Evolutionary conservation across 2,797 vertebrate genomes (phyloP).

Genomic region (Eulemur albifrons): DNA sequence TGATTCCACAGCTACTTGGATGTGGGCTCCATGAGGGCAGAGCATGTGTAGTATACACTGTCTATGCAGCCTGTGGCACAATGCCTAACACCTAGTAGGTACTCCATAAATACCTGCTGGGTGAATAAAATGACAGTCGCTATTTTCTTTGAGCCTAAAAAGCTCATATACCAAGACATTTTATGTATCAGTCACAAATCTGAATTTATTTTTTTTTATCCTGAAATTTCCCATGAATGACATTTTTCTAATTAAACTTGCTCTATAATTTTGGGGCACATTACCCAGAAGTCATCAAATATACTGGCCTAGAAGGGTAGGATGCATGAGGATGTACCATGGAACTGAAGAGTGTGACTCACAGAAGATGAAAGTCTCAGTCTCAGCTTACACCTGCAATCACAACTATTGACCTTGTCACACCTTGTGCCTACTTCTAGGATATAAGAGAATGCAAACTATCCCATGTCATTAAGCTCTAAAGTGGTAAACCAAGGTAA

Average conservation of each 20-base stretch:
- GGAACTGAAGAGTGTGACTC: background rate
- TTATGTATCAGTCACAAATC: background rate
- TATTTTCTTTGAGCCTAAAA: background rate
- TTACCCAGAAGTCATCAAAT: background rate
- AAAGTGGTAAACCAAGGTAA: background rate
- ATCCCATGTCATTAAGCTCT: background rate
- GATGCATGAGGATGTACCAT: background rate
- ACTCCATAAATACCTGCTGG: background rate
- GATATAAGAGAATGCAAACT: background rate
- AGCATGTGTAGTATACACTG: background rate
- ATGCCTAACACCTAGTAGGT: background rate
- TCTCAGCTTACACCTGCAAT: background rate
- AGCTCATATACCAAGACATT: background rate
- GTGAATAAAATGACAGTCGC: background rate
- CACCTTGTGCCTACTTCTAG: background rate
- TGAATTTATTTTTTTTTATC: background rate
- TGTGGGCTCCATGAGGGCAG: background rate
- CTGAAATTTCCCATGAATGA: background rate
- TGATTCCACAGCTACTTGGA: background rate
- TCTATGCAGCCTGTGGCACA: background rate
- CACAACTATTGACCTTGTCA: background rate
- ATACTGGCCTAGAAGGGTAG: background rate
- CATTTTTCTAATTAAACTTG: constrained; percentile 16
- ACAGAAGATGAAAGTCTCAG: background rate
- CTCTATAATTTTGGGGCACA: background rate